These are phyloP conservation scores for Erebia epiphron DNA, from an alignment of 2,888 invertebrate genomes.

Conservation along the genomic window DNA sequence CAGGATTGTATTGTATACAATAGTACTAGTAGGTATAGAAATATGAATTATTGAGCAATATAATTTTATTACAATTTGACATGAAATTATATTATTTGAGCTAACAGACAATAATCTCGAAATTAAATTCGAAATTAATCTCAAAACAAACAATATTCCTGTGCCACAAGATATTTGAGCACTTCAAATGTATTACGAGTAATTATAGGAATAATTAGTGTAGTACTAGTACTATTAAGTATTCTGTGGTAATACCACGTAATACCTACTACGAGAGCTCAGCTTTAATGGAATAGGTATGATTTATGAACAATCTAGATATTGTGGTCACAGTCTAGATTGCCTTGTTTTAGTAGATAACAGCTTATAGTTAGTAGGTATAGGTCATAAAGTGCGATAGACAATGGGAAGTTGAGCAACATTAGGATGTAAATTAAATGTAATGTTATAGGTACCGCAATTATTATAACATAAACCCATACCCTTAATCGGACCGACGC, in stretches of 20 bases:
- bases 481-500: no score
- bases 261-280: slow-evolving; percentile 14
- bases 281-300: slow-evolving; percentile 28
- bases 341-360: not conserved
- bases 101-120: slow-evolving; percentile 34
- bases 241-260: slow-evolving; percentile 19
- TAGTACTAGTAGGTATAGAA: no score
- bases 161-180: not conserved
- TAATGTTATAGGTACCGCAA: no score
- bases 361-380: not conserved
- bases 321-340: not conserved
- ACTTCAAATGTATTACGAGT: slow-evolving; percentile 14
- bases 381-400: no score
- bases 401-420: no score
- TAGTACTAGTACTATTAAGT: no score
- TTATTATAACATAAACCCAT: no score
- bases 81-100: slow-evolving; percentile 33
- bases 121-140: no score
- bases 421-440: no score
- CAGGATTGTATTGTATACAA: no score
- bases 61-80: not conserved
- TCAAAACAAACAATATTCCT: slow-evolving; percentile 35
- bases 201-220: slow-evolving; percentile 7
- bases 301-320: slow-evolving; percentile 24
- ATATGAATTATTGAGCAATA: no score